Evolutionary conservation across 2,113 vertebrate species (phyloP), one percentile per base, ranked within the genome.

Genomic region (Hippopotamus amphibius): DNA sequence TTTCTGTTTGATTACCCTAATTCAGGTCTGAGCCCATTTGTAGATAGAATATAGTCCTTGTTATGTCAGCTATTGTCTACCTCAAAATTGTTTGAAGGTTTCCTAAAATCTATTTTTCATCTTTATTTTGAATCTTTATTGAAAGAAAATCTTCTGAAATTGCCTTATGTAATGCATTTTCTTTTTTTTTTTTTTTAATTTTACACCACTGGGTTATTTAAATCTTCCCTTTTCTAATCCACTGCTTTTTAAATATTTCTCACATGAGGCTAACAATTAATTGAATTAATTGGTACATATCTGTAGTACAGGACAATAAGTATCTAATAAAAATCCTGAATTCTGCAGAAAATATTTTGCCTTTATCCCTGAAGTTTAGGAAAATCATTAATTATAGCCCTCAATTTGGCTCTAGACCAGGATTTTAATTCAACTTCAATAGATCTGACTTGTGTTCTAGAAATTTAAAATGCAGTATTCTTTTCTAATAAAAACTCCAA

Each of bases 211-310:
- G 33, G 48, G 48, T 83, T 96, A 92, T 97, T 97, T 93, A 79
- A 92, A 82, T 95, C 41, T 43, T 77, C 59, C 83, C 12, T 85
- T 83, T 97, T 90, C 33, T 63, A 79, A 80, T 79, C 17, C 55
- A 4, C 9, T 94, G 10, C 37, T 86, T 83, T 79, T 82, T 71
- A 61, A 97, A 96, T 26, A 85, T 65, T 96, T 88, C 30, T 37
- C 68, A 48, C 72, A 77, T 50, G 28, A 94, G 46, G 7, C 30
- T 87, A 83, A 59, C 19, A 71, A 74, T 79, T 93, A 93, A 76
- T 93, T 93, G 28, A 93, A 82, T 95, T 92, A 95, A 92, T 77
- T 95, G 16, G 30, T 72, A 72, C 43, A 74, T 61, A 95, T 92
- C 41, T 95, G 16, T 50, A 61, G 14, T 68, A 13, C 12, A 81